These are phyloP conservation scores for Pterocles burchelli DNA, from an alignment of 2,113 vertebrate species.

Conservation along the genomic window DNA sequence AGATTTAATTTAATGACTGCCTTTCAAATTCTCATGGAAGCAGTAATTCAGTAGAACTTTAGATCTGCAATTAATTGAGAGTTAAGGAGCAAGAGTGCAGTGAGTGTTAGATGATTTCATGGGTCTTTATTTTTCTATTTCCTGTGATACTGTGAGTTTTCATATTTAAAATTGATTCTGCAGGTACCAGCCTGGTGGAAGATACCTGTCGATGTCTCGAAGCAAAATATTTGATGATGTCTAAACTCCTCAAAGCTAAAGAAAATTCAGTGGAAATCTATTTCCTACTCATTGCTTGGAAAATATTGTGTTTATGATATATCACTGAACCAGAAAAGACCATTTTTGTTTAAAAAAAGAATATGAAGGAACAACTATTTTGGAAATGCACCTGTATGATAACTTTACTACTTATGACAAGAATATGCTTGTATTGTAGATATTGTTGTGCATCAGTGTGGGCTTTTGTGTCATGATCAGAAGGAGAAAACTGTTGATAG, in stretches of 20 bases:
- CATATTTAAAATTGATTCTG: conserved; percentile 51
- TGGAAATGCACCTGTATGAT: conserved; percentile 27
- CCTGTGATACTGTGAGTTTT: not conserved
- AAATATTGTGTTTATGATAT: not conserved
- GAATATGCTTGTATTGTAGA: conserved; percentile 10
- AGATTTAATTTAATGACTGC: not conserved
- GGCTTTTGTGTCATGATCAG: conserved; percentile 17
- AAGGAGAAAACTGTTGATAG: not conserved
- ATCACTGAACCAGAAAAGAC: conserved; percentile 21
- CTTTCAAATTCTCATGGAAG: not conserved
- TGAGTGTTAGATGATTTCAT: not conserved
- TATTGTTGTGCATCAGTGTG: conserved; percentile 14
- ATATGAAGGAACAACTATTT: conserved; percentile 23
- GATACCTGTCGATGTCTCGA: conserved; percentile 93
- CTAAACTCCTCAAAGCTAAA: conserved; percentile 62
- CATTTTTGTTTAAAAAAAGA: not conserved
- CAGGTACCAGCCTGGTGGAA: conserved; percentile 88
- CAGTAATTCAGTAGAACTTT: not conserved
- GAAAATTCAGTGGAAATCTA: conserved; percentile 1
- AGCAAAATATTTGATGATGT: conserved; percentile 95
- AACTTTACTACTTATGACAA: not conserved
- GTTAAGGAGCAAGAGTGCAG: not conserved
- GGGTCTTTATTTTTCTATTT: not conserved
- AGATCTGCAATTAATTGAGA: not conserved
- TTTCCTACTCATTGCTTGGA: conserved; percentile 13